phyloP scores from a whole-genome alignment of 2,888 invertebrate genomes.

The Conops quadrifasciatus region DNA sequence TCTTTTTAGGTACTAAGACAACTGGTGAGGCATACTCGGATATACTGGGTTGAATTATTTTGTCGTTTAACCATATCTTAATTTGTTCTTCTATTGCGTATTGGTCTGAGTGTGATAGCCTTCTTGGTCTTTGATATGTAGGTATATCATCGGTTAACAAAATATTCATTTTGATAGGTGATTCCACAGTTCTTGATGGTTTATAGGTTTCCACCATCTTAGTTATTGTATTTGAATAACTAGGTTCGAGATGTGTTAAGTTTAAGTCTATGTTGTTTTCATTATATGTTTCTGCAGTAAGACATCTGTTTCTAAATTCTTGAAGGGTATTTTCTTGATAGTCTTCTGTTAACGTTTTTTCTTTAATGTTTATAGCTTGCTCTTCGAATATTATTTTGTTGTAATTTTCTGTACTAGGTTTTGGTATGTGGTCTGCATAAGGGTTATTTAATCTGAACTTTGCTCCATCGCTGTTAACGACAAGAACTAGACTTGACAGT shows the following conservation, averaged over 20 bases:
- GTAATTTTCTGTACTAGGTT: background rate
- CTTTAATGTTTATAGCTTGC: background rate
- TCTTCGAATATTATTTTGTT: conserved; percentile 1
- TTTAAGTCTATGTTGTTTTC: conserved; percentile 4
- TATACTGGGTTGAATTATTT: conserved; percentile 30
- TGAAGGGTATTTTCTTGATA: conserved; percentile 1
- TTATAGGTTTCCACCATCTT: background rate
- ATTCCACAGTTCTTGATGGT: background rate
- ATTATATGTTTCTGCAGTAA: conserved; percentile 1
- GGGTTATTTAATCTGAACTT: conserved; percentile 1
- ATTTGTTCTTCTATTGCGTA: conserved; percentile 22
- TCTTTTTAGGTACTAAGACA: conserved; percentile 17
- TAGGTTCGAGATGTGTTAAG: conserved; percentile 8
- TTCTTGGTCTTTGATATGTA: conserved; percentile 20
- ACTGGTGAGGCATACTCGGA: conserved; percentile 29
- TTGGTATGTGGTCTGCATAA: background rate
- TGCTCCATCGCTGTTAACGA: background rate
- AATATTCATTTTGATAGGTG: conserved; percentile 27
- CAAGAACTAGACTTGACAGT: background rate
- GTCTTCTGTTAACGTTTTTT: background rate
- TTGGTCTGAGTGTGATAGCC: conserved; percentile 20
- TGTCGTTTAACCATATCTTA: conserved; percentile 18
- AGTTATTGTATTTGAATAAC: conserved; percentile 1
- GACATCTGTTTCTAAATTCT: conserved; percentile 1
- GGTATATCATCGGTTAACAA: conserved; percentile 30